A percentile compares a stretch with the other conserved stretches of the same genome.
Evolutionary conservation across 2,113 vertebrate species (phyloP).

Genomic region (Myotis brandtii): DNA sequence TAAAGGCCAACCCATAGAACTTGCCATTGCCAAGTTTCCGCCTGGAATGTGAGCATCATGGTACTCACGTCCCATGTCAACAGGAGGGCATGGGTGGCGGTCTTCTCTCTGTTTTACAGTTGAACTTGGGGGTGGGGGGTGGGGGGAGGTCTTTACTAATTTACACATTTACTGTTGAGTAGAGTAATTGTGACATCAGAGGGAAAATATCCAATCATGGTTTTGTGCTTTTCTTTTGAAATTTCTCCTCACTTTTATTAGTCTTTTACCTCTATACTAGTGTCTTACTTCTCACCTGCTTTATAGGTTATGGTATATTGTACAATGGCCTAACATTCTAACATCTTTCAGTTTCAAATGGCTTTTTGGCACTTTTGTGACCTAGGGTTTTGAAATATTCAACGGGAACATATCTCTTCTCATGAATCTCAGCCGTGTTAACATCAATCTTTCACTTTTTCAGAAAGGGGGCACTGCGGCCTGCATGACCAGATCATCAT

Average conservation of each 20-base stretch:
- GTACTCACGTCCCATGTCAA: background rate
- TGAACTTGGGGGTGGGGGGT: background rate
- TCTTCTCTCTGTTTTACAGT: background rate
- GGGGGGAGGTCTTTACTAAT: background rate
- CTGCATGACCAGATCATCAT: background rate
- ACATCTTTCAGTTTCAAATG: constrained; percentile 11
- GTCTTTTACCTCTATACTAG: background rate
- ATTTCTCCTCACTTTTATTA: constrained; percentile 17
- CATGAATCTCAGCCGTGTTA: background rate
- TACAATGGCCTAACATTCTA: background rate
- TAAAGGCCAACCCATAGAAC: background rate
- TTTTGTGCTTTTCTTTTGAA: constrained; percentile 57
- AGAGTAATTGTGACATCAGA: constrained; percentile 79
- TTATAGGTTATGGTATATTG: background rate
- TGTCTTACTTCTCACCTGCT: background rate
- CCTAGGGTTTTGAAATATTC: background rate
- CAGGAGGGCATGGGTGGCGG: background rate
- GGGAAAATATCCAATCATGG: constrained; percentile 65
- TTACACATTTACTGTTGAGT: constrained; percentile 62
- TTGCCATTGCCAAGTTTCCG: background rate
- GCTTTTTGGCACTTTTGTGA: background rate
- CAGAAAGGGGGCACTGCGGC: background rate
- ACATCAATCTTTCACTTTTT: background rate
- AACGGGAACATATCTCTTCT: background rate
- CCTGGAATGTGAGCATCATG: background rate